These are phyloP conservation scores for Turritopsis dohrnii DNA, from an alignment of 30 jellyfish, hydroid and myxozoan species.

Conservation along the genomic window DNA sequence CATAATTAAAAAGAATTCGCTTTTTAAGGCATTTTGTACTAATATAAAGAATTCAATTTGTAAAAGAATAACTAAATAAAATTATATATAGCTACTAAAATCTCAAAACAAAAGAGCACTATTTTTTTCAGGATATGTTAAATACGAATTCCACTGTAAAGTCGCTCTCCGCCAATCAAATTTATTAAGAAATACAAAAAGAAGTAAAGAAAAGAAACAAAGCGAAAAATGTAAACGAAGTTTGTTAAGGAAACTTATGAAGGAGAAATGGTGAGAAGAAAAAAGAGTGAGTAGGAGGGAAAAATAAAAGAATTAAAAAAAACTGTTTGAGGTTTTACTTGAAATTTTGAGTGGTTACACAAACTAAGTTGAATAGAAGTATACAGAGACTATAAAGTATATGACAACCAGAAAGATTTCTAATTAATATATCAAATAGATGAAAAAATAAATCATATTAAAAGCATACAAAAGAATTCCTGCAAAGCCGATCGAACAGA, in stretches of 20 bases:
- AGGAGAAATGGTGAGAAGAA: too few relatives aligned
- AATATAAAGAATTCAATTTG: not conserved
- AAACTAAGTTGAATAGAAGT: too few relatives aligned
- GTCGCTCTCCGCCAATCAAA: not conserved
- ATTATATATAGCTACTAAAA: not conserved
- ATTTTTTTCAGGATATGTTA: not conserved
- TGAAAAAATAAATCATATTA: not conserved
- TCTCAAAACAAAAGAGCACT: not conserved
- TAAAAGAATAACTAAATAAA: too few relatives aligned
- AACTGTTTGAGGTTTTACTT: not conserved
- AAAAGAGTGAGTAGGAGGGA: not conserved
- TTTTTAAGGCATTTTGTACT: not conserved
- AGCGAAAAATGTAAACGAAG: not conserved
- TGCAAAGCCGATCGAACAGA: not conserved
- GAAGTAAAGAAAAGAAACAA: not conserved
- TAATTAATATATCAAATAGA: not conserved
- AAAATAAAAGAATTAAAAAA: too few relatives aligned
- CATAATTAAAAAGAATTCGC: not conserved
- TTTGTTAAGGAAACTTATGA: too few relatives aligned
- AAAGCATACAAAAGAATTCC: not conserved
- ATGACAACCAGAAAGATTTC: too few relatives aligned
- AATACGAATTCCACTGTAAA: not conserved
- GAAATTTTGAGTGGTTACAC: not conserved
- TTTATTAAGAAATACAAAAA: not conserved
- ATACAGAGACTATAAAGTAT: too few relatives aligned